Conservation (phyloP, 2,113 vertebrate species). For the Merops nubicus region DNA sequence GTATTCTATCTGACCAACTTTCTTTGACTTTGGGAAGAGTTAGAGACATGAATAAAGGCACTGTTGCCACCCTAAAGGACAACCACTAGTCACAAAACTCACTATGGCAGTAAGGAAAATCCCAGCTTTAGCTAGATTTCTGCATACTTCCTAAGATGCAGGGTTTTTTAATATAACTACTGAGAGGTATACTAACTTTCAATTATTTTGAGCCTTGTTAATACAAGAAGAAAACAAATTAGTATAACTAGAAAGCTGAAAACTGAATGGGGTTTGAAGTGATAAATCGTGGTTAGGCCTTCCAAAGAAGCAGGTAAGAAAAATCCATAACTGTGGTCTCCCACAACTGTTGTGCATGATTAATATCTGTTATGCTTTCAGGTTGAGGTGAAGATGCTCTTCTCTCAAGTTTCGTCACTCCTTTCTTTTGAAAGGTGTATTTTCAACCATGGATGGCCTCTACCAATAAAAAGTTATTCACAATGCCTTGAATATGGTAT, state of each 20-base stretch:
- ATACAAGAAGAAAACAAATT: not conserved
- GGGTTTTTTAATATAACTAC: not conserved
- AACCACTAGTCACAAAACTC: not conserved
- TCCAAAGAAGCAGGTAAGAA: not conserved
- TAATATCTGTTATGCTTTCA: not conserved
- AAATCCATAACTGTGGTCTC: not conserved
- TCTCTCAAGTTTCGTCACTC: not conserved
- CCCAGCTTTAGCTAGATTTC: not conserved
- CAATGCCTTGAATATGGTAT: not conserved
- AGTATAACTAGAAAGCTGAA: not conserved
- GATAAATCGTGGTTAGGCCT: not conserved
- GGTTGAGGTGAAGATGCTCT: not conserved
- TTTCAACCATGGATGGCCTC: not conserved
- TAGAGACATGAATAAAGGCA: not conserved
- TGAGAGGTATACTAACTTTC: rapidly evolving
- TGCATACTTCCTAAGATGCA: not conserved
- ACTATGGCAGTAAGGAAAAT: not conserved
- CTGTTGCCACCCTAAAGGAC: too few relatives aligned
- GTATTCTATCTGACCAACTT: not conserved
- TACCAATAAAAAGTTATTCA: not conserved
- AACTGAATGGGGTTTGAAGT: not conserved
- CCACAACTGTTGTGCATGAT: not conserved
- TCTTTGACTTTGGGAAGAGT: not conserved
- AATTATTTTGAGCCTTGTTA: not conserved
- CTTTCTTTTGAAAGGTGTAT: not conserved